Base-by-base conservation (phyloP, 2,797 vertebrate genomes). In the Coreius guichenoti region DNA sequence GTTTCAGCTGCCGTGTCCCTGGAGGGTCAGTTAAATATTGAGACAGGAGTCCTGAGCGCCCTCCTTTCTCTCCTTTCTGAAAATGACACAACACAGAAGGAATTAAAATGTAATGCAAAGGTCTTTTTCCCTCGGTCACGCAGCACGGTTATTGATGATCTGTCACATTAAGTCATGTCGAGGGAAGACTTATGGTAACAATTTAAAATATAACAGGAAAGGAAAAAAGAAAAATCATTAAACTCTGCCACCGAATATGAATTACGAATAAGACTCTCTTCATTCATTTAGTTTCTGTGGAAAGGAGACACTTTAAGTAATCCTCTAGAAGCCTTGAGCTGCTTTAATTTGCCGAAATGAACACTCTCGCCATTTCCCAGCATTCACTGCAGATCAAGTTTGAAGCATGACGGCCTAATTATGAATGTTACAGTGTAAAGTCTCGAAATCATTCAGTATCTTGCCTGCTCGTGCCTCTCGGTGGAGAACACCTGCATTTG, bases 41-140 rank as follows among this genome's bases (percentile, higher is more conserved):
- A 88, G 80, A 87, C 77, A 93, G 88, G 81, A 58, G 29, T 47
- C 81, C 81, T 58, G 65, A 91, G 84, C 39, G 19, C 73, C 33
- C 72, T 70, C n/a, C 21, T 73, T 75, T 29, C 85, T 89, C 89
- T 67, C 79, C 73, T 82, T 87, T 88, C 77, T 82, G 89, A 90
- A 92, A 89, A 68, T 89, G 43, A 87, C 65, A 70, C 61, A 90
- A 88, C 90, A 83, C 86, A 83, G 87, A 89, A 93, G 90, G 88
- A 95, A 94, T 95, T 93, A 94, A 95, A 95, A 93, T 93, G 91
- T 92, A 94, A 94, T 92, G 91, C 92, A 94, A 95, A 95, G 92
- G 92, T 94, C 92, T 91, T 92, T 91, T 91, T 91, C 90, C 90
- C 92, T 92, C 93, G 92, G 86, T 93, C 92, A 91, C 91, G 43